These are phyloP conservation scores for Liasis olivaceus DNA, from an alignment of 2,797 vertebrate species.

Conservation along the genomic window DNA sequence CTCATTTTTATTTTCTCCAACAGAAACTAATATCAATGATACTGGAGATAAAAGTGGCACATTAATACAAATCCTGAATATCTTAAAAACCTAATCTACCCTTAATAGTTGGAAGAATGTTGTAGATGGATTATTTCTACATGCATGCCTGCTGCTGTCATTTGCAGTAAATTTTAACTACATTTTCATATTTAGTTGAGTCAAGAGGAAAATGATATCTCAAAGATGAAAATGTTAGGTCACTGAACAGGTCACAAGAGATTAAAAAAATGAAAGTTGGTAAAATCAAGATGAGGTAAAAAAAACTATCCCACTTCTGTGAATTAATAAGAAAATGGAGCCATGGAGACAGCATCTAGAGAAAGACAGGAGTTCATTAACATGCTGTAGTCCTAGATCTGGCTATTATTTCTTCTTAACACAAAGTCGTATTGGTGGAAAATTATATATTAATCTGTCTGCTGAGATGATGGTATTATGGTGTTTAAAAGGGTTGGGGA, in stretches of 20 bases:
- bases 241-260: conserved; percentile 15
- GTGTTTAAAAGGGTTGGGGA: background rate
- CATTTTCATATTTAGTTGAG: conserved; percentile 48
- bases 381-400: background rate
- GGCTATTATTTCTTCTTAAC: conserved; percentile 23
- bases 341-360: background rate
- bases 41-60: conserved; percentile 30
- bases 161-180: conserved; percentile 51
- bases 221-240: conserved; percentile 24
- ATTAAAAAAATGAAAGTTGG: conserved; percentile 32
- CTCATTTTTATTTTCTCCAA: conserved; percentile 3
- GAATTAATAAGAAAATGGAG: conserved; percentile 20
- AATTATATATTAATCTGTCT: conserved; percentile 8
- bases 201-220: conserved; percentile 36
- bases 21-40: conserved; percentile 15
- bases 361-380: background rate
- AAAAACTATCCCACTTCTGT: conserved; percentile 33
- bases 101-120: conserved; percentile 21
- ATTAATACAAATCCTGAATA: conserved; percentile 34
- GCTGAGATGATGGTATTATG: background rate
- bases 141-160: conserved; percentile 24
- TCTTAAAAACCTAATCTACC: conserved; percentile 35
- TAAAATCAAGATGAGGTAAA: conserved; percentile 25
- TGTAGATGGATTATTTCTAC: conserved; percentile 38
- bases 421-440: background rate